Evolutionary conservation across 2,888 invertebrate genomes (phyloP).

Genomic region (Machimus atricapillus): DNA sequence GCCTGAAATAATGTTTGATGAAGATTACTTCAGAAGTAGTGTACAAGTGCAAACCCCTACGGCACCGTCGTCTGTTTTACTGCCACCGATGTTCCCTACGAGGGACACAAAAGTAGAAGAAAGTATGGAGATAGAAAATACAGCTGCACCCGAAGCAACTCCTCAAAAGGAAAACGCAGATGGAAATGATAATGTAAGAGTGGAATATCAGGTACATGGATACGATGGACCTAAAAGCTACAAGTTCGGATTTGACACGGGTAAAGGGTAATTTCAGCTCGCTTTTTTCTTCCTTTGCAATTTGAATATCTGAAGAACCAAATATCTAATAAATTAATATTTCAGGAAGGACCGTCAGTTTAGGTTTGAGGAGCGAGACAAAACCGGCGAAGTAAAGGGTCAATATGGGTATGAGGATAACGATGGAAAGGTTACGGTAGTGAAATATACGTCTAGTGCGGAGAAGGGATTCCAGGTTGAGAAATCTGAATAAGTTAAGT

Average conservation of each 20-base stretch:
- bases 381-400: conserved; percentile 77
- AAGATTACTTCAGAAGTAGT: conserved; percentile 57
- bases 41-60: conserved; percentile 55
- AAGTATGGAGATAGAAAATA: neutral
- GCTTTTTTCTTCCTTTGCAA: neutral
- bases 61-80: neutral
- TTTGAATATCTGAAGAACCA: neutral
- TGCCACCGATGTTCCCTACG: neutral
- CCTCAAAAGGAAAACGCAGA: neutral
- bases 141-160: neutral
- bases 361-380: conserved; percentile 79
- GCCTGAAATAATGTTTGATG: conserved; percentile 56
- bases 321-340: conserved; percentile 41
- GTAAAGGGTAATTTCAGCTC: conserved; percentile 71
- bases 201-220: conserved; percentile 82
- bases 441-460: conserved; percentile 78
- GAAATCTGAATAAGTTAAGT: conserved; percentile 49
- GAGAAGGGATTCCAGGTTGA: conserved; percentile 73
- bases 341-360: conserved; percentile 81
- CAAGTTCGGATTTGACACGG: conserved; percentile 85
- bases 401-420: conserved; percentile 83
- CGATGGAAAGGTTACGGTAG: conserved; percentile 75
- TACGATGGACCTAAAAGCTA: conserved; percentile 83
- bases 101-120: neutral
- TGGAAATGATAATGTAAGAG: conserved; percentile 36